phyloP scores from a whole-genome alignment of 2,113 vertebrate species.

The Motacilla tschutschensis region DNA sequence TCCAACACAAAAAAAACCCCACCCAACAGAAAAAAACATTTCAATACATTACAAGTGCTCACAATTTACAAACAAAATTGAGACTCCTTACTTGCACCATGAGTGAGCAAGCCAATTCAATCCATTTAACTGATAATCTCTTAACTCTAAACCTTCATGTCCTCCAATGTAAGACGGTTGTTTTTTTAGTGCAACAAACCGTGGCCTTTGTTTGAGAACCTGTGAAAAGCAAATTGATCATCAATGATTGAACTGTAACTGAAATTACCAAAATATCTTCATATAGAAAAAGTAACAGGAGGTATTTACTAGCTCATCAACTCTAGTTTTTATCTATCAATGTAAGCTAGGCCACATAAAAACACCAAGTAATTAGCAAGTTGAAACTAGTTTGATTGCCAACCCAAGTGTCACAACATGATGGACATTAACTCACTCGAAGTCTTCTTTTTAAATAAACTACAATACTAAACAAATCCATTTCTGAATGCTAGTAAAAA shows the following conservation, averaged over 20 bases:
- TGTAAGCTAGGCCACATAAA: background rate
- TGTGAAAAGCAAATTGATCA: slow-evolving; percentile 44
- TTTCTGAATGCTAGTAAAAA: background rate
- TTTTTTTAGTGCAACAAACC: slow-evolving; percentile 94
- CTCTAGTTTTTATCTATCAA: background rate
- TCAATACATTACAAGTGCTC: background rate
- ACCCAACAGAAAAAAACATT: background rate
- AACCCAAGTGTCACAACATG: background rate
- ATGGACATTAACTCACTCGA: background rate
- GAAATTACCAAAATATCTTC: background rate
- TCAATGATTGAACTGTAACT: background rate
- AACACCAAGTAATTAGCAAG: background rate
- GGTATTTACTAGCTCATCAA: background rate
- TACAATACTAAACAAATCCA: background rate
- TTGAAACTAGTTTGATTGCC: background rate
- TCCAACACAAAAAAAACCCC: background rate
- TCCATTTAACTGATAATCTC: slow-evolving; percentile 95
- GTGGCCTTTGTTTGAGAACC: slow-evolving; percentile 94
- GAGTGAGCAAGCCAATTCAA: slow-evolving; percentile 98
- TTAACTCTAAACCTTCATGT: slow-evolving; percentile 86
- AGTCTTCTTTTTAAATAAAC: background rate
- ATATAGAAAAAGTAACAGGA: background rate
- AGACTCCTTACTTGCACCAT: slow-evolving; percentile 94
- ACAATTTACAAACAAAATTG: background rate
- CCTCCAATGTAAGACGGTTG: slow-evolving; percentile 91